phyloP scores from a whole-genome alignment of 2,888 invertebrate species.

The Aspidiotus rigidus region DNA sequence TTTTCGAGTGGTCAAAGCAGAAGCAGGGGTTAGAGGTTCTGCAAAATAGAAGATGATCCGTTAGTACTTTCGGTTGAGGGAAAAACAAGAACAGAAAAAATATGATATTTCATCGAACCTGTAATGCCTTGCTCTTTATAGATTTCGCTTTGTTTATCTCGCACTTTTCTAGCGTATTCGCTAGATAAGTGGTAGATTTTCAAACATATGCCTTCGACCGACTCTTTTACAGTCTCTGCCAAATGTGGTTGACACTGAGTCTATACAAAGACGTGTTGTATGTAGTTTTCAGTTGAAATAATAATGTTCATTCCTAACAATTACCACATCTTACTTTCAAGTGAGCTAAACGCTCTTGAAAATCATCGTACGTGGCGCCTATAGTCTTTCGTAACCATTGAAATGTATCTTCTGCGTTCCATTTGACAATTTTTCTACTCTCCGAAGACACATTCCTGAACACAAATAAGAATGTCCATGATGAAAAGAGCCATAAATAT shows the following conservation, averaged over 20 bases:
- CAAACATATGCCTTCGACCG: constrained; percentile 88
- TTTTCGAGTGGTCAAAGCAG: constrained; percentile 67
- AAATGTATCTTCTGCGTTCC: constrained; percentile 97
- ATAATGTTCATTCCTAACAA: not conserved
- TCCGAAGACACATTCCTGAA: constrained; percentile 77
- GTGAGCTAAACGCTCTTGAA: constrained; percentile 79
- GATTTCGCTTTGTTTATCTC: constrained; percentile 73
- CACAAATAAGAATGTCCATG: not conserved
- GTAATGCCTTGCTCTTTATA: constrained; percentile 77
- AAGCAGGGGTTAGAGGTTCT: constrained; percentile 54
- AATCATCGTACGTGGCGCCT: constrained; percentile 89
- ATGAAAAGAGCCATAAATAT: not conserved
- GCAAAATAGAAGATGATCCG: constrained; percentile 4
- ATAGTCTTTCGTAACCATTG: constrained; percentile 88
- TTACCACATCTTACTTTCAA: constrained; percentile 51
- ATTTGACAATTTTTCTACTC: constrained; percentile 92
- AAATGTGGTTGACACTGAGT: constrained; percentile 93
- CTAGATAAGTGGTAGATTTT: constrained; percentile 88
- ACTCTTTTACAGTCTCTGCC: constrained; percentile 85
- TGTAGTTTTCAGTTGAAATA: not conserved
- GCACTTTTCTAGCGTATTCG: constrained; percentile 82
- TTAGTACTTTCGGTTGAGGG: not conserved
- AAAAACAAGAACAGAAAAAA: not conserved
- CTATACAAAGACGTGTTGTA: constrained; percentile 43
- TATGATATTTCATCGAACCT: constrained; percentile 41